Conservation (phyloP, 2,888 invertebrate genomes). For the Pandemis cinnamomeana region DNA sequence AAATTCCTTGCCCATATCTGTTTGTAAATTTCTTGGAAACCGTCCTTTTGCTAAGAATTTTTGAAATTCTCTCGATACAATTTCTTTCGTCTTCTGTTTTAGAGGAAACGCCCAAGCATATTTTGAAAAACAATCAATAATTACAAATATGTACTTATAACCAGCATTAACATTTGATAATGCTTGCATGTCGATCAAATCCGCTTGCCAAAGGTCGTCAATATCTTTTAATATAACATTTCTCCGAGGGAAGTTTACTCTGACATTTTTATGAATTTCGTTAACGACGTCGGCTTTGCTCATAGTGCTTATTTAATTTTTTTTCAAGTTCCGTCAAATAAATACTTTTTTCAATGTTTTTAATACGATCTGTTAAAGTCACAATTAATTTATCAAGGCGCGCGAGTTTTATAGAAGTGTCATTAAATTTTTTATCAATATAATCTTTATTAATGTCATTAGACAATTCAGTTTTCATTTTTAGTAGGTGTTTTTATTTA, state of each 20-base stretch:
- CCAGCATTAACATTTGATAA: not conserved
- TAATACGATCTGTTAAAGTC: too few relatives aligned
- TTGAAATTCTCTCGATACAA: not conserved
- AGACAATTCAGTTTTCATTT: too few relatives aligned
- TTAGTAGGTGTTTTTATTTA: too few relatives aligned
- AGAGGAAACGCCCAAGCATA: constrained; percentile 7
- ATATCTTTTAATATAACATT: constrained; percentile 54
- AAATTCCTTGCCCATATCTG: constrained; percentile 31
- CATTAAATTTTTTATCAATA: too few relatives aligned
- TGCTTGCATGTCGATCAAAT: constrained; percentile 49
- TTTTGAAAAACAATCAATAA: constrained; percentile 8
- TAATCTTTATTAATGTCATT: too few relatives aligned
- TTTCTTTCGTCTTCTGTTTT: constrained; percentile 8
- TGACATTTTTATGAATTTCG: constrained; percentile 60
- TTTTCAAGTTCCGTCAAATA: not conserved
- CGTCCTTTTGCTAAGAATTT: not conserved
- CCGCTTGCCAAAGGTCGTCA: constrained; percentile 63
- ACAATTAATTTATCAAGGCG: too few relatives aligned
- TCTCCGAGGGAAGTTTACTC: constrained; percentile 57
- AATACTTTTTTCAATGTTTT: not conserved
- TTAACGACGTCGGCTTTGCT: constrained; percentile 45
- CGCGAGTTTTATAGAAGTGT: too few relatives aligned
- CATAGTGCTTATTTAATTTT: constrained; percentile 6
- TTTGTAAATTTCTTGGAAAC: not conserved
- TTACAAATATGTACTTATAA: constrained; percentile 15